Conservation (phyloP, 2,113 vertebrate genomes). For the Entomyzon cyanotis region DNA sequence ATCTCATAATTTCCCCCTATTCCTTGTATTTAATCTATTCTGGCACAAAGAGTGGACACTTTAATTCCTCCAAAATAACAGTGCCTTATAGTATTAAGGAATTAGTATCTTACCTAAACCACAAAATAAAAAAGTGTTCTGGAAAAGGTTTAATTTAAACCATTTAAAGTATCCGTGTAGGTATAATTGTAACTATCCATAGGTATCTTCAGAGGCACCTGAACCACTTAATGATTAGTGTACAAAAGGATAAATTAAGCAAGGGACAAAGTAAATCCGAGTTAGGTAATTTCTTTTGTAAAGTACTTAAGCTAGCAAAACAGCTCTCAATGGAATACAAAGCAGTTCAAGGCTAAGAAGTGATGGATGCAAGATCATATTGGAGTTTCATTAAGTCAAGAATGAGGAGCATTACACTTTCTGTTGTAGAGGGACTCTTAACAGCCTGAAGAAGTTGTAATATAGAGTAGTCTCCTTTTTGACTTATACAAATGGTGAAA, state of each 20-base stretch:
- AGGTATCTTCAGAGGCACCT: not conserved
- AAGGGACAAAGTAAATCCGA: not conserved
- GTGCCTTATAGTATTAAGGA: not conserved
- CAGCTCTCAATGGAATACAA: not conserved
- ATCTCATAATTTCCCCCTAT: accelerated
- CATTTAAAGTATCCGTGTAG: not conserved
- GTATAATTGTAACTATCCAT: not conserved
- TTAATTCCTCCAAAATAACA: not conserved
- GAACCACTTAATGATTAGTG: not conserved
- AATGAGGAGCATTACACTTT: not conserved
- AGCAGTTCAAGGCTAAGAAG: not conserved
- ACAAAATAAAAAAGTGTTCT: not conserved
- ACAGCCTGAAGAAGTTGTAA: not conserved
- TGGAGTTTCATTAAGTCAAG: not conserved
- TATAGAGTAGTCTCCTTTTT: not conserved
- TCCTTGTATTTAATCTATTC: not conserved
- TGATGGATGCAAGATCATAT: not conserved
- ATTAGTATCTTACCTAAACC: not conserved
- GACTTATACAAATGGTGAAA: not conserved
- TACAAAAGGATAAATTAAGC: not conserved
- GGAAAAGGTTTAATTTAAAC: not conserved
- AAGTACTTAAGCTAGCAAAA: not conserved
- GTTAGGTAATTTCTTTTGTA: not conserved
- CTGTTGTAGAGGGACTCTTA: not conserved
- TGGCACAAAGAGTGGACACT: not conserved